Base-by-base conservation (phyloP, 2,797 vertebrate species). In the Peromyscus melanophrys region DNA sequence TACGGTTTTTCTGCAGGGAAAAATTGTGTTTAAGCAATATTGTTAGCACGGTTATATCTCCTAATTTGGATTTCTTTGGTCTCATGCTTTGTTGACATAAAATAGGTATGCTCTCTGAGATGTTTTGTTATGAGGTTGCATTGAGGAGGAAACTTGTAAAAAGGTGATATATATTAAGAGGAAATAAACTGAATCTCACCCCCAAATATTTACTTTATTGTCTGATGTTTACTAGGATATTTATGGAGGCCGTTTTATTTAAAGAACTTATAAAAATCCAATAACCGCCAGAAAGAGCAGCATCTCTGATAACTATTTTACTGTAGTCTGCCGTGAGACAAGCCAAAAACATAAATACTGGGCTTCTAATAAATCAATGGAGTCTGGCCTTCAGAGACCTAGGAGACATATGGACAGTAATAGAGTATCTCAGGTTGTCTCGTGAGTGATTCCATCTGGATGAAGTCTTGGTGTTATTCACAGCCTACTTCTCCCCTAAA, bases 351-450 rank as follows among this genome's bases (percentile, higher is more conserved):
- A 97, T 98, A 95, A 98, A 97, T 98, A 97, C 96, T 97, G 97
- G 90, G 96, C 98, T 99, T 98, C 98, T 98, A 98, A 99, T 99
- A 99, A 99, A 99, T 99, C 98, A 99, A 98, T 98, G 97, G 95
- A 96, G 96, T 80, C 85, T 96, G 98, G 98, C 98, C 99, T 99
- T 99, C 98, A 97, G 99, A 99, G 98, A 98, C 98, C 98, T 96
- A 96, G 97, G 97, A 98, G 99, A 98, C 98, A 99, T 99, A 99
- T 99, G 99, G 99, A 96, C 97, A 98, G 98, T 98, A 99, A 99
- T 98, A 97, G 98, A 98, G 98, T 95, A 98, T 98, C 99, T 99
- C 99, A 99, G 99, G 99, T 99, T 99, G 99, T 99, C 99, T 99
- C 96, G 40, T 98, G 99, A 99, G 99, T 67, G 98, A 98, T 99